Evolutionary conservation across 1,140 invertebrate species (phyloP).

Genomic region (Drosophila nannoptera): DNA sequence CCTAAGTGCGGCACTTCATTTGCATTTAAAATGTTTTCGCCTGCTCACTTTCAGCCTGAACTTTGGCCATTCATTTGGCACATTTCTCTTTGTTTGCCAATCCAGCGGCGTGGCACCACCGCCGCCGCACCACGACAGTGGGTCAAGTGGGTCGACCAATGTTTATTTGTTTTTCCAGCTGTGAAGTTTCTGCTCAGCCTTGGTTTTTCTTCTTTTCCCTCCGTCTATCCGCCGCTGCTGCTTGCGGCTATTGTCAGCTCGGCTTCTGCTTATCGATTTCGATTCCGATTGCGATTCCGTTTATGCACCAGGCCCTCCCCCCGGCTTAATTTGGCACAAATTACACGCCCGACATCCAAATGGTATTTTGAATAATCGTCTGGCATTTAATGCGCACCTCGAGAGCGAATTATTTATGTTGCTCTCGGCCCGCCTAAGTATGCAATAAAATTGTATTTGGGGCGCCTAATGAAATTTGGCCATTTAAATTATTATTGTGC

Average conservation of each 20-base stretch:
- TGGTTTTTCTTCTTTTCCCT: background rate
- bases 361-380: conserved; percentile 54
- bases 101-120: conserved; percentile 36
- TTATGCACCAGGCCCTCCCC: background rate
- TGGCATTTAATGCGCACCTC: conserved; percentile 26
- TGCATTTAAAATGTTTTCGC: conserved; percentile 76
- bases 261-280: conserved; percentile 13
- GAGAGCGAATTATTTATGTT: conserved; percentile 18
- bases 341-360: conserved; percentile 25
- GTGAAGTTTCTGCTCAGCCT: conserved; percentile 8
- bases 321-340: conserved; percentile 28
- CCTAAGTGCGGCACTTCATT: conserved; percentile 73
- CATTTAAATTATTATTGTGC: conserved; percentile 67
- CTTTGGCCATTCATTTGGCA: conserved; percentile 75
- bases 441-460: conserved; percentile 68
- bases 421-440: conserved; percentile 40
- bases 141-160: conserved; percentile 35
- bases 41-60: conserved; percentile 59
- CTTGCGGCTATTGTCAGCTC: conserved; percentile 10
- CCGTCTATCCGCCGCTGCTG: too few relatives aligned
- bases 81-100: conserved; percentile 71
- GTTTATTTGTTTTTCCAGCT: conserved; percentile 42
- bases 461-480: conserved; percentile 61
- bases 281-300: conserved; percentile 8
- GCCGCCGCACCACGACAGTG: conserved; percentile 21